Evolutionary conservation across 2,113 vertebrate species (phyloP).

Genomic region (Cichladusa arquata): DNA sequence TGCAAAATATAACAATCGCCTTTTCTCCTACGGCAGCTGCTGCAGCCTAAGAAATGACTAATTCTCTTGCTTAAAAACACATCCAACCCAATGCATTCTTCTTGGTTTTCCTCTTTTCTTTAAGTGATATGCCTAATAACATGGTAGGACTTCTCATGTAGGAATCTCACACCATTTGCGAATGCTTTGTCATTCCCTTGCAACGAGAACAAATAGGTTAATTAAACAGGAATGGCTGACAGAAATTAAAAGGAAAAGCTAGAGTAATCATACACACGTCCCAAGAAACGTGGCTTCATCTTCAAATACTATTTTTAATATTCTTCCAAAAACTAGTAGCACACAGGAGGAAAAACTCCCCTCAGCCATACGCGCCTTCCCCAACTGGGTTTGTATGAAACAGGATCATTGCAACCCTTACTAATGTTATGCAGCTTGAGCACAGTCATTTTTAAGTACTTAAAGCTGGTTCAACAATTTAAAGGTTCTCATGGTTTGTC

Average conservation of each 20-base stretch:
- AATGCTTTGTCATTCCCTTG: neutral
- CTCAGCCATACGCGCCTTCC: neutral
- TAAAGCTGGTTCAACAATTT: neutral
- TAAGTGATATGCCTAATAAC: neutral
- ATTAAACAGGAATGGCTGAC: neutral
- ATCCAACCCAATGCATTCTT: neutral
- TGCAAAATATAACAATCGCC: neutral
- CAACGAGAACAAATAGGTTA: neutral
- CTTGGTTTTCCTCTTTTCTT: neutral
- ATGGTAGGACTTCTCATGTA: neutral
- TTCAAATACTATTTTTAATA: neutral
- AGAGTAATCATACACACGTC: neutral
- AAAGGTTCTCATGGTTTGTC: neutral
- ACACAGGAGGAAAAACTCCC: neutral
- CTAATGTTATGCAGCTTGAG: neutral
- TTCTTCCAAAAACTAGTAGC: neutral
- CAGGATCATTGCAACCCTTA: neutral
- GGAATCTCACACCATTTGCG: neutral
- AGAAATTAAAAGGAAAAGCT: neutral
- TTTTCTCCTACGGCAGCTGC: neutral
- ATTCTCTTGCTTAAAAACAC: neutral
- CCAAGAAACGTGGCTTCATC: neutral
- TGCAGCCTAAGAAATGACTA: neutral
- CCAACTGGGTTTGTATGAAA: neutral
- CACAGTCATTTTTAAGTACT: neutral